Evolutionary conservation across 1,140 invertebrate species (phyloP).

Genomic region (Heliconius melpomene): DNA sequence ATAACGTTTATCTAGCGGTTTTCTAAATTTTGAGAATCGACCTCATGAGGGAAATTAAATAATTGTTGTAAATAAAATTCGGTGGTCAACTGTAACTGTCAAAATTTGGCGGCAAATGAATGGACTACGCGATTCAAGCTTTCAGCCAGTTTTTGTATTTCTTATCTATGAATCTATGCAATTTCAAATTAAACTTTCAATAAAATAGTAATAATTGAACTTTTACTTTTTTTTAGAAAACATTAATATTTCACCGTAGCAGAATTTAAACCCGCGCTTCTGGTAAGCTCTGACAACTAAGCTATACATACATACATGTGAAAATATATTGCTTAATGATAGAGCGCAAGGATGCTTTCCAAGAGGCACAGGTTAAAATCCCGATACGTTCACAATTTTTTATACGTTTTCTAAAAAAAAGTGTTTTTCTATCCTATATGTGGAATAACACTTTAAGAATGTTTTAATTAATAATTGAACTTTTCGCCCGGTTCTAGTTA

Average conservation of each 20-base stretch:
- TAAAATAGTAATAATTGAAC: neutral
- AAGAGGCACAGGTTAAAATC: no score
- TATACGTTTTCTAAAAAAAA: no score
- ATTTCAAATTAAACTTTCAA: neutral
- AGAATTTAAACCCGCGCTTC: no score
- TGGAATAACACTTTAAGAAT: no score
- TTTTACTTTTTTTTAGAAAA: neutral
- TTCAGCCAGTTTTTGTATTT: neutral
- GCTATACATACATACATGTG: no score
- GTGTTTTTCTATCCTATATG: no score
- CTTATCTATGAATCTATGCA: neutral
- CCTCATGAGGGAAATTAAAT: neutral
- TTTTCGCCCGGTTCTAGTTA: neutral
- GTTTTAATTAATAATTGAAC: neutral
- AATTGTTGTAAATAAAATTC: slow-evolving; percentile 1
- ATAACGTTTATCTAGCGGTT: slow-evolving; percentile 4
- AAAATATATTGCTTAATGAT: no score
- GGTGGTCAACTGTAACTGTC: neutral
- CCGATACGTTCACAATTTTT: no score
- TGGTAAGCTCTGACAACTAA: no score
- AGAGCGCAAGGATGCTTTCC: no score
- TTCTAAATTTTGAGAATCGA: neutral
- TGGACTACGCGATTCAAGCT: neutral
- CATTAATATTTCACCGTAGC: no score
- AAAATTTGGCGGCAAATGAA: slow-evolving; percentile 18